Evolutionary conservation across 2,113 vertebrate genomes (phyloP).

Genomic region (Cephalopterus ornatus): DNA sequence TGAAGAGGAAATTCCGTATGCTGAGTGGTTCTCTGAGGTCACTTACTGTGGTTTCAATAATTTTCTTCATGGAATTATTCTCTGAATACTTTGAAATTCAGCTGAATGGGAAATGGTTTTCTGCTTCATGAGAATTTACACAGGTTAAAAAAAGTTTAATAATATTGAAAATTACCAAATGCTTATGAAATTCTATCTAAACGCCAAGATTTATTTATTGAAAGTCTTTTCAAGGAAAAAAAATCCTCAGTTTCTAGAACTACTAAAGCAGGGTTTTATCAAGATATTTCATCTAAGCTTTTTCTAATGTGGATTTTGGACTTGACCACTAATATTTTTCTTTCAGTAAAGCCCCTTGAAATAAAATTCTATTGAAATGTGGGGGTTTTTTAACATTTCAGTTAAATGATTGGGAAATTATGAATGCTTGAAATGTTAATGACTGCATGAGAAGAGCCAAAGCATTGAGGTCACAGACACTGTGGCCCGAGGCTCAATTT

Average conservation of each 20-base stretch:
- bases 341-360: background rate
- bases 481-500: background rate
- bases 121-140: background rate
- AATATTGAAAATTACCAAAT: background rate
- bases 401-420: background rate
- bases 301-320: background rate
- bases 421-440: background rate
- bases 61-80: background rate
- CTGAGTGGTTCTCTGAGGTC: background rate
- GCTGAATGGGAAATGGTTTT: background rate
- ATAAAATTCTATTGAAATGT: background rate
- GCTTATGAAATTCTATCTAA: background rate
- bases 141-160: background rate
- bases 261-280: background rate
- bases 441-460: background rate
- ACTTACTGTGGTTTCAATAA: background rate
- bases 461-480: background rate
- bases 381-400: background rate
- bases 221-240: background rate
- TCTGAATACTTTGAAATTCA: background rate
- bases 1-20: conserved; percentile 12
- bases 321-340: background rate
- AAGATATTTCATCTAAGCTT: background rate
- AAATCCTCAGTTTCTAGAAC: accelerated
- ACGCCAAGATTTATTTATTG: background rate